Percentiles rank a stretch among this genome's conserved stretches.
These are phyloP conservation scores for Rissa tridactyla DNA, from an alignment of 2,113 vertebrate genomes.

Conservation along the genomic window DNA sequence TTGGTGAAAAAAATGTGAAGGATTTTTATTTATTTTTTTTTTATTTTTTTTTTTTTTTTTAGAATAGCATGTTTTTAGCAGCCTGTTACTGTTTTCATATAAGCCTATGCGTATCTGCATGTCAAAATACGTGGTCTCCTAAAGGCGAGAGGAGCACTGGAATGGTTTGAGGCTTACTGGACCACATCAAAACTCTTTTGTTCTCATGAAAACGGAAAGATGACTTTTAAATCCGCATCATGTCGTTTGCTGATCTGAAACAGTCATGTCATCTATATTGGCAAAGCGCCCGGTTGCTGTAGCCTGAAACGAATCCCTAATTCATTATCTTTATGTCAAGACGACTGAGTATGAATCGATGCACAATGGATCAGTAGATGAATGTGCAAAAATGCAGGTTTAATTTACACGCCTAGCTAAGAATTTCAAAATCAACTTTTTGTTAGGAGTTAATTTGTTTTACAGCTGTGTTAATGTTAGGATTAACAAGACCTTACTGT, in stretches of 20 bases:
- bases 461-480: fast-evolving
- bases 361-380: fast-evolving
- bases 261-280: not conserved
- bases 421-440: not conserved
- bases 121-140: not conserved
- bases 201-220: not conserved
- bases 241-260: not conserved
- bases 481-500: not conserved
- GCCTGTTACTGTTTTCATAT: not conserved
- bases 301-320: not conserved
- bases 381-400: not conserved
- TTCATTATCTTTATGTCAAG: not conserved
- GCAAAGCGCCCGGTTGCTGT: not conserved
- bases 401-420: fast-evolving
- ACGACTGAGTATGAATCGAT: fast-evolving
- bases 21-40: not conserved
- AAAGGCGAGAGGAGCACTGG: not conserved
- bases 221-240: not conserved
- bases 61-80: not conserved
- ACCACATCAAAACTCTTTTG: not conserved
- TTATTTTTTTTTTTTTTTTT: not conserved
- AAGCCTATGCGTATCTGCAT: not conserved
- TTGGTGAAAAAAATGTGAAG: not conserved
- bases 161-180: not conserved
- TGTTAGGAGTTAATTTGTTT: not conserved